Evolutionary conservation across 2,113 vertebrate genomes (phyloP).

Genomic region (Hucho hucho): DNA sequence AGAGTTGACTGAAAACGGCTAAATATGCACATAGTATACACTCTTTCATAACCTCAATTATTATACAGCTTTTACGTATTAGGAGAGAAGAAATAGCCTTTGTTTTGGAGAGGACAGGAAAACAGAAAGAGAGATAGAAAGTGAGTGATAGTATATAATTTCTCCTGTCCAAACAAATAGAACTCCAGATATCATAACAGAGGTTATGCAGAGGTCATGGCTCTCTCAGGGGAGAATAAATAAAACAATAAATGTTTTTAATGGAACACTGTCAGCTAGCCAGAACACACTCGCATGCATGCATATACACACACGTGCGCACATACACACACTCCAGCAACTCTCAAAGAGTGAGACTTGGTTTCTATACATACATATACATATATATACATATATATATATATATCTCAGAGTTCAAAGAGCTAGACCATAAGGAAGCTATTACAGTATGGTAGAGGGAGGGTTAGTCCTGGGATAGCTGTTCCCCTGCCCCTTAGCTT

Average conservation of each 20-base stretch:
- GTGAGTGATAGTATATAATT: constrained; percentile 70
- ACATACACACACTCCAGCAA: constrained; percentile 20
- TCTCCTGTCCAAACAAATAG: constrained; percentile 76
- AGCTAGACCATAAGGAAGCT: constrained; percentile 79
- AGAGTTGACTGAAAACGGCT: no score
- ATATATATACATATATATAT: no score
- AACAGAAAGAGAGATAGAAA: constrained; percentile 62
- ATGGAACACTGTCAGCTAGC: constrained; percentile 45
- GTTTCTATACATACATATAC: constrained; percentile 53
- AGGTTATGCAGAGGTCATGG: constrained; percentile 79
- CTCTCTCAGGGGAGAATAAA: constrained; percentile 79
- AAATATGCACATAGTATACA: neutral
- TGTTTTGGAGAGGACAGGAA: constrained; percentile 53
- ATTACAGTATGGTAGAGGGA: constrained; percentile 59
- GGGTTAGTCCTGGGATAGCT: neutral
- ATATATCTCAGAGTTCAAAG: neutral
- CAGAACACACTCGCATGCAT: neutral
- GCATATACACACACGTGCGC: neutral
- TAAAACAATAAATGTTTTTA: constrained; percentile 43
- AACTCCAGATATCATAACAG: constrained; percentile 76
- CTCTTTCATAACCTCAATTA: constrained; percentile 7
- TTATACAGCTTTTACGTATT: constrained; percentile 61
- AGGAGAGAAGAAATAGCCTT: constrained; percentile 74
- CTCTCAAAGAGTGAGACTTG: constrained; percentile 73
- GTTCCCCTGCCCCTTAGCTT: constrained; percentile 52